phyloP scores from a whole-genome alignment of 2,113 vertebrate genomes.

The Atrichornis clamosus region DNA sequence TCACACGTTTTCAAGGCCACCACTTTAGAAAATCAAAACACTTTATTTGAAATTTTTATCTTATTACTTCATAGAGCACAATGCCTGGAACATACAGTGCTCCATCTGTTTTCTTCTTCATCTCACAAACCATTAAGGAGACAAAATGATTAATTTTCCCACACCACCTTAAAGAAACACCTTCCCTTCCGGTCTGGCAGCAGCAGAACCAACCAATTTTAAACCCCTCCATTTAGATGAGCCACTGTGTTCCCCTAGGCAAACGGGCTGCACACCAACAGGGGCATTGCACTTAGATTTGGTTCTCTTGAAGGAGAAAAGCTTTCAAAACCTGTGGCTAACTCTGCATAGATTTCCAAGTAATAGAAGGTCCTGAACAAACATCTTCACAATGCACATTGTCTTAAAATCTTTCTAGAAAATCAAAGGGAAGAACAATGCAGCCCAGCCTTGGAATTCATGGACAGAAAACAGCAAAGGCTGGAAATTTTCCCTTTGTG shows the following conservation, averaged over 20 bases:
- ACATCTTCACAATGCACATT: background rate
- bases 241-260: rapidly evolving
- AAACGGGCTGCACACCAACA: background rate
- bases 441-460: background rate
- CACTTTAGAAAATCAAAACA: background rate
- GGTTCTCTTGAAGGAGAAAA: background rate
- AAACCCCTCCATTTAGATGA: background rate
- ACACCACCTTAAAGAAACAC: background rate
- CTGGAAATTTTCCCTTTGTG: background rate
- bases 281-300: background rate
- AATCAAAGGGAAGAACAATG: background rate
- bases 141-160: background rate
- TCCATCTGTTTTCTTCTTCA: slow-evolving; percentile 10
- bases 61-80: background rate
- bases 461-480: background rate
- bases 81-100: background rate
- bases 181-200: background rate
- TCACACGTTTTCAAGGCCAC: background rate
- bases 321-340: background rate
- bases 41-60: background rate
- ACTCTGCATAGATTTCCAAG: background rate
- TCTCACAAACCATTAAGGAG: background rate
- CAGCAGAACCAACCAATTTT: background rate
- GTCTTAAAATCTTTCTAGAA: background rate
- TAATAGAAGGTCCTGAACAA: background rate